Percentiles rank a stretch among this genome's conserved stretches.
phyloP scores from a whole-genome alignment of 1,140 invertebrate genomes.

The Apolygus lucorum region DNA sequence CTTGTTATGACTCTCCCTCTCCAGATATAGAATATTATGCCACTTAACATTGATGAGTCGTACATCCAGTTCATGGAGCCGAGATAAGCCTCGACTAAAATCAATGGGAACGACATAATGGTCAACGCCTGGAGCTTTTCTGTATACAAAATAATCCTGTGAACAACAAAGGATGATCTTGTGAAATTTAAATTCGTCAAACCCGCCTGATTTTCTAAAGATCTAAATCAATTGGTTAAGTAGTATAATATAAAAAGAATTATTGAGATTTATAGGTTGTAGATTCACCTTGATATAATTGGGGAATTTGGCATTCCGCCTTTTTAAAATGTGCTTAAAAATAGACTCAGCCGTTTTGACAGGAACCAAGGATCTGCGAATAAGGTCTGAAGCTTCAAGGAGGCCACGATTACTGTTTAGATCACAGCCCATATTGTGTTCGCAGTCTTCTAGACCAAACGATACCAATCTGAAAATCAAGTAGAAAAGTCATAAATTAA shows the following conservation, averaged over 20 bases:
- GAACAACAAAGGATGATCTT: neutral
- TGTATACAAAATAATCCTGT: neutral
- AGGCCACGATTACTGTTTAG: neutral
- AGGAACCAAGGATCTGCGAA: neutral
- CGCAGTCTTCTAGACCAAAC: neutral
- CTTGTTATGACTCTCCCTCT: neutral
- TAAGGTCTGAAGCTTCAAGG: neutral
- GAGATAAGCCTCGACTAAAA: neutral
- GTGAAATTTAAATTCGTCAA: neutral
- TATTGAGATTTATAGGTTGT: neutral
- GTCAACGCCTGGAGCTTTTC: neutral
- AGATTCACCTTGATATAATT: neutral
- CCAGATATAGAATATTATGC: neutral
- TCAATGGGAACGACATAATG: neutral
- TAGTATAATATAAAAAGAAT: neutral
- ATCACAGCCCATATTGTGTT: neutral
- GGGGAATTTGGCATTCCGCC: neutral
- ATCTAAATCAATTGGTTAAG: neutral
- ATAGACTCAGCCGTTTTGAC: neutral
- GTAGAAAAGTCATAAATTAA: no score
- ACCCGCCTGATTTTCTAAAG: neutral
- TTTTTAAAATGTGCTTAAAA: neutral
- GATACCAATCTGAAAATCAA: neutral
- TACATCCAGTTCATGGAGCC: neutral
- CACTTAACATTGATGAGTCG: neutral